Evolutionary conservation across 2,888 invertebrate species (phyloP).

Genomic region (Drosophila maculinotata): DNA sequence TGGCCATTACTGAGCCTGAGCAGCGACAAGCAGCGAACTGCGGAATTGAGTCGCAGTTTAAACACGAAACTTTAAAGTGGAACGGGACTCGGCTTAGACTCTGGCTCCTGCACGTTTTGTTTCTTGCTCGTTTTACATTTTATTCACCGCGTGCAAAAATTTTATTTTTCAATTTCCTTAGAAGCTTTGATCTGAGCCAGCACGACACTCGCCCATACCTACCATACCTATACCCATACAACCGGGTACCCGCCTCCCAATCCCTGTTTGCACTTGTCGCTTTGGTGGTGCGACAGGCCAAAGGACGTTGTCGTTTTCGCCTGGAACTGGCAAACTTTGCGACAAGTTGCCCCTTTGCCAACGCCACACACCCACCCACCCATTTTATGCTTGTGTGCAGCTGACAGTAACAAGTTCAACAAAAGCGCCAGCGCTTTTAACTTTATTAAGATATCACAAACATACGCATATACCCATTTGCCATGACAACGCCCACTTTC

Average conservation of each 20-base stretch:
- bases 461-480: constrained; percentile 36
- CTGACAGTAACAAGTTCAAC: constrained; percentile 68
- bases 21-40: not conserved
- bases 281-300: constrained; percentile 11
- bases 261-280: not conserved
- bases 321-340: constrained; percentile 45
- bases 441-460: constrained; percentile 76
- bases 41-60: constrained; percentile 16
- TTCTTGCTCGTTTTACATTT: constrained; percentile 30
- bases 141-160: constrained; percentile 43
- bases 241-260: not conserved
- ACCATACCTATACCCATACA: not conserved
- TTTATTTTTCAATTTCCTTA: constrained; percentile 71
- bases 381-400: constrained; percentile 42
- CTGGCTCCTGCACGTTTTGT: constrained; percentile 26
- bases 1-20: constrained; percentile 43
- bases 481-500: no score
- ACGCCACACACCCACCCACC: not conserved
- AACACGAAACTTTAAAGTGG: constrained; percentile 41
- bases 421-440: constrained; percentile 70
- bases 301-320: constrained; percentile 33
- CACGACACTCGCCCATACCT: constrained; percentile 32
- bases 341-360: constrained; percentile 38
- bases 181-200: constrained; percentile 67
- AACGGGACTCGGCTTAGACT: constrained; percentile 5